Evolutionary conservation across 2,888 invertebrate species (phyloP), one percentile per base, ranked within the genome.

Genomic region (Ormia ochracea): DNA sequence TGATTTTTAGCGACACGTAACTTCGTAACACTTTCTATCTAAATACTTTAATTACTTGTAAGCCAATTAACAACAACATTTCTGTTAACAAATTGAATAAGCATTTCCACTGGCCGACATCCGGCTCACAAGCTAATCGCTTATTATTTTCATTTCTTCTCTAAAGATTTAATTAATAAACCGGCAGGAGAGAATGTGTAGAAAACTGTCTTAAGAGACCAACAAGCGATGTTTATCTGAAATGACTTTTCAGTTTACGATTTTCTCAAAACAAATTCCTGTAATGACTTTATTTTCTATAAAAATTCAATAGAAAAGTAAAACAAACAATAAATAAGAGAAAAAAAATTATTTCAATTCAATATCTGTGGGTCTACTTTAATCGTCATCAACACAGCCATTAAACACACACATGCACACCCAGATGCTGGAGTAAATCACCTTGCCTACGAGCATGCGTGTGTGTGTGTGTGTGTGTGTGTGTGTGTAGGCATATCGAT

Each of bases 201-300:
- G 48, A 65, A 65, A 65, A 50, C 26, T 48, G 48, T 36, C 23
- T 43, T n/a, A n/a, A n/a, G n/a, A n/a, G n/a, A n/a, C n/a, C n/a
- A n/a, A 56, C 43, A 52, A 63, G n/a, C 31, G 58, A 61, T 61
- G n/a, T 61, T 61, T 52, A 72, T 72, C 72, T 61, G 14, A 52
- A 72, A 72, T 41, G 52, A 31, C 12, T 61, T 38, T 50, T 19
- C 12, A 45, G 61, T 33, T 41, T 33, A 21, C 21, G 31, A 58
- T 31, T 54, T 77, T 77, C 52, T 66, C 45, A 21, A 61, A 69
- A 69, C 45, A 63, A 69, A 63, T 69, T 48, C 45, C 6, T 52
- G 36, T 66, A 78, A 78, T 78, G 78, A 78, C 78, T 78, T 48
- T 38, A 78, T 78, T 72, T 66, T 59, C 61, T 54, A 45, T 21